These are phyloP conservation scores for Clanis bilineata DNA, from an alignment of 2,888 invertebrate genomes.

Conservation along the genomic window DNA sequence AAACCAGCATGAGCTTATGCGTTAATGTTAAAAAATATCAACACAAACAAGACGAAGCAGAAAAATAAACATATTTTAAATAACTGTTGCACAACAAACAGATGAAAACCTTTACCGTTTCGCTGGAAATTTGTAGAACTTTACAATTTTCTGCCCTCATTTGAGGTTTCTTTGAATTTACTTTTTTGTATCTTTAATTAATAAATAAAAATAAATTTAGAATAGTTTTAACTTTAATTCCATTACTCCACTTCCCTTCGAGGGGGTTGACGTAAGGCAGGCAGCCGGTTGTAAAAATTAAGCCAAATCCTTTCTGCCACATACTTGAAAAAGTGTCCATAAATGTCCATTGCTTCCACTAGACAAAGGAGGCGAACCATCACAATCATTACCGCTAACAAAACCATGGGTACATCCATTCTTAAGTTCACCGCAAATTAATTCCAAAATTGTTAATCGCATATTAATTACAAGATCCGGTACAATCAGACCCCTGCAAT, in stretches of 20 bases:
- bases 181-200: neutral
- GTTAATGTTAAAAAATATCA: neutral
- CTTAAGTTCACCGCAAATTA: slow-evolving; percentile 22
- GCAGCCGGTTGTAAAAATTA: no score
- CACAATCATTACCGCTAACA: no score
- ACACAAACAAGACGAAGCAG: neutral
- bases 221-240: no score
- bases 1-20: no score
- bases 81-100: neutral
- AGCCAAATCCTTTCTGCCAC: no score
- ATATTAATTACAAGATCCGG: slow-evolving; percentile 35
- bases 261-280: no score
- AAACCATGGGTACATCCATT: neutral
- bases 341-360: no score
- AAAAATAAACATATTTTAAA: neutral
- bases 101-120: neutral
- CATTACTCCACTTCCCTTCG: no score
- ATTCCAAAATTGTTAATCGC: slow-evolving; percentile 38
- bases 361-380: no score
- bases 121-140: neutral
- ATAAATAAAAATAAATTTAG: neutral
- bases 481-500: slow-evolving; percentile 42
- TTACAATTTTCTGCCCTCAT: neutral
- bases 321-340: no score
- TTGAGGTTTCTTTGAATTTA: neutral